Base-by-base conservation (phyloP, 2,797 vertebrate species). In the Xiphophorus birchmanni region DNA sequence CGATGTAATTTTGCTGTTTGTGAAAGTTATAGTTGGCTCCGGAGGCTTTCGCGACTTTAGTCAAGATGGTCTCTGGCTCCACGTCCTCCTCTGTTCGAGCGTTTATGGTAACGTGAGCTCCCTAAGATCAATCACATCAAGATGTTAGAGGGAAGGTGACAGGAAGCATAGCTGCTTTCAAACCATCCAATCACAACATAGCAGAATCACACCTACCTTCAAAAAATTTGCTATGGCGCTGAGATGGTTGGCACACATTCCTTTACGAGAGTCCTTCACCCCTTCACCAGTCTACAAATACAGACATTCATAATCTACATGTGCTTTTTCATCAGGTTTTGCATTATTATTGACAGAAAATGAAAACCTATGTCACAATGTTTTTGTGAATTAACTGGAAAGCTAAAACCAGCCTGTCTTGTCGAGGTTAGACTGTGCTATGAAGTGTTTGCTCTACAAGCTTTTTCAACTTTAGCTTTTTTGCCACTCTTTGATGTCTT, bases 81-180 rank as follows among this genome's bases (percentile, higher is more conserved):
- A 98, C 97, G 0, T 99, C 98, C 2, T 99, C 97, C 26, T 99
- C 98, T 0, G 93, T 96, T 0, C 98, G 96, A 2, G 97, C 98
- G 0, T 99, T 99, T 74, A 99, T 92, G 4, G 98, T 98, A 84
- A 99, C 96, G 0, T 99, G 98, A 50, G 98, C 97, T 4, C 98
- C 98, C 98, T 99, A 88, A 0, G 29, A 42, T 40, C 40, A 40
- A 58, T 86, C 42, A 85, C 8, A 6, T 67, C 56, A 58, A 67
- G 35, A 18, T 5, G 23, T 45, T 29, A 72, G 40, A 45, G 69
- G 42, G 13, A 13, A 42, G 23, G 5, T 29, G 42, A 29, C 12
- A 45, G 12, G 13, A 72, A 44, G 4, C 15, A 12, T 6, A 71
- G 15, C 69, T 72, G 40, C 12, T 18, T 23, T 35, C 18, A 21